A percentile compares a stretch with the other conserved stretches of the same genome.
Conservation (phyloP, 2,888 invertebrate species). For the Agrochola lota region DNA sequence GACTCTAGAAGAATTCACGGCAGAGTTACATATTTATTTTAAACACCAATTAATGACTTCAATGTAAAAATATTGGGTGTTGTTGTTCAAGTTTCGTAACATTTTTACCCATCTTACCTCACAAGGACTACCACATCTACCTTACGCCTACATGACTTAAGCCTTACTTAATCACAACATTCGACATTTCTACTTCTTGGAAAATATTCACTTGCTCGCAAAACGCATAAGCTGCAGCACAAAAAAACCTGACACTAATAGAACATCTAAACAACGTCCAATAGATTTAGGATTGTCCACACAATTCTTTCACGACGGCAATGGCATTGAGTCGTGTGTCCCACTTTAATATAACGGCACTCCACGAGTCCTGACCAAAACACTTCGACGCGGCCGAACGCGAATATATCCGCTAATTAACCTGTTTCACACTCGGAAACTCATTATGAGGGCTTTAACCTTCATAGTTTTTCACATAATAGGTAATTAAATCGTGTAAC, state of each 20-base stretch:
- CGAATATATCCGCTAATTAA: constrained; percentile 82
- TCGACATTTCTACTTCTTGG: constrained; percentile 24
- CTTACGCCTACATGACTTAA: constrained; percentile 14
- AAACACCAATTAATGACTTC: background rate
- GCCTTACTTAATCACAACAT: constrained; percentile 24
- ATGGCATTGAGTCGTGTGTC: constrained; percentile 74
- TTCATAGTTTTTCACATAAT: constrained; percentile 72
- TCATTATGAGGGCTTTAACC: constrained; percentile 77
- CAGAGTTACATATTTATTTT: background rate
- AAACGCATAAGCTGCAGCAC: background rate
- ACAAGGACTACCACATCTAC: constrained; percentile 15
- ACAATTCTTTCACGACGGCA: constrained; percentile 67
- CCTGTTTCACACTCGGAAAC: constrained; percentile 76
- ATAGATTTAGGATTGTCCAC: constrained; percentile 61
- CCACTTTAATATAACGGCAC: constrained; percentile 82
- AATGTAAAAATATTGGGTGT: background rate
- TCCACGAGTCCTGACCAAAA: constrained; percentile 79
- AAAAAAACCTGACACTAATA: constrained; percentile 25
- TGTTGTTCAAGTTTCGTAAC: constrained; percentile 11
- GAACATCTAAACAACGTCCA: constrained; percentile 40
- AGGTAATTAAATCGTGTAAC: constrained; percentile 65
- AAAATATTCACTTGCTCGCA: background rate
- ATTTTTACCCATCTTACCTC: constrained; percentile 15
- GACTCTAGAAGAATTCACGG: background rate
- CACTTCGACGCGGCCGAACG: constrained; percentile 69